Evolutionary conservation across 2,797 vertebrate genomes (phyloP).

Genomic region (Phataginus tricuspis): DNA sequence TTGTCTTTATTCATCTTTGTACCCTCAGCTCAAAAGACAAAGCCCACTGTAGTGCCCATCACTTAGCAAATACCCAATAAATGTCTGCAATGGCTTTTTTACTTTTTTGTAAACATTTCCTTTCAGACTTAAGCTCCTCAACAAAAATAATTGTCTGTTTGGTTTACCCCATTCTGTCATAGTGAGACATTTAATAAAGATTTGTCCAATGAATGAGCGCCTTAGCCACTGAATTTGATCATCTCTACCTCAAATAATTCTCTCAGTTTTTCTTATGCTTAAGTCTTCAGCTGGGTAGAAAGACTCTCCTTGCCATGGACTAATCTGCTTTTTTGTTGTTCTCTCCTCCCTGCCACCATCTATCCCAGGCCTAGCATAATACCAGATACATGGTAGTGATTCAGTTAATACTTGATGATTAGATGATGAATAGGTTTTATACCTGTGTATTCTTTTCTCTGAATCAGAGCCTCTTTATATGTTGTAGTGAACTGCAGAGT

Average conservation of each 20-base stretch:
- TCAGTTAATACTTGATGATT: neutral
- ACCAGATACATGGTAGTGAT: neutral
- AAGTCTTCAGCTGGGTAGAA: neutral
- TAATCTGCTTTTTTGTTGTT: neutral
- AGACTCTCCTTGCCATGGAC: neutral
- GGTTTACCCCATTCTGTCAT: neutral
- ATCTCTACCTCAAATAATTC: neutral
- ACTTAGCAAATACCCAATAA: neutral
- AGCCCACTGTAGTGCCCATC: neutral
- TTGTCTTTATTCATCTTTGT: neutral
- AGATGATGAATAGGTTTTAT: neutral
- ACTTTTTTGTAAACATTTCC: neutral
- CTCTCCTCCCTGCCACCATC: neutral
- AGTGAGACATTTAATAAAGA: neutral
- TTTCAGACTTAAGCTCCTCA: neutral
- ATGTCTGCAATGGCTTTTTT: neutral
- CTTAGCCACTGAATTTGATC: neutral
- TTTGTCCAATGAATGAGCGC: neutral
- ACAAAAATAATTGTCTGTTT: neutral
- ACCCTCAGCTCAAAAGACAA: conserved; percentile 43
- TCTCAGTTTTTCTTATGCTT: neutral
- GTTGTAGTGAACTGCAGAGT: neutral
- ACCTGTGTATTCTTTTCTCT: neutral
- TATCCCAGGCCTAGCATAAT: neutral
- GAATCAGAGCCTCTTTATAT: neutral